These are phyloP conservation scores for Perithous albicinctus DNA, from an alignment of 2,888 invertebrate species.

Conservation along the genomic window DNA sequence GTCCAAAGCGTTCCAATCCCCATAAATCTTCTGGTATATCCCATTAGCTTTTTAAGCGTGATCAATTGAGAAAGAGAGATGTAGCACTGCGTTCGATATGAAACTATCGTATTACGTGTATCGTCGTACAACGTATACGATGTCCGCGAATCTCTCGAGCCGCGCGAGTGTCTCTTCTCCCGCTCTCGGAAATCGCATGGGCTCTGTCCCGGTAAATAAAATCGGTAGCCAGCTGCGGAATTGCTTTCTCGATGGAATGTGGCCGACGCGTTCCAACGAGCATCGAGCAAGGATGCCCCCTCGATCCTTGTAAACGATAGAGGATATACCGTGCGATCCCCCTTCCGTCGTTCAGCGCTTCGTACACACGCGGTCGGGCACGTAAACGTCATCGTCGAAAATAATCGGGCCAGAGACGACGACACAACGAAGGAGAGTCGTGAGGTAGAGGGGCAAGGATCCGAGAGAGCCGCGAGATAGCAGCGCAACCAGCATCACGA, in stretches of 20 bases:
- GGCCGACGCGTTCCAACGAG: conserved; percentile 63
- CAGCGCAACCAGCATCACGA: background rate
- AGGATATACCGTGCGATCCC: background rate
- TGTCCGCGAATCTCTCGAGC: background rate
- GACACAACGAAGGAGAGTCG: conserved; percentile 38
- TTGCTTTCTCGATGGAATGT: conserved; percentile 70
- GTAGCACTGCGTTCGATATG: too few relatives aligned
- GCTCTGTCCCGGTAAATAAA: conserved; percentile 4
- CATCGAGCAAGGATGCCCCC: conserved; percentile 60
- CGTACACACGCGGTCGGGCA: conserved; percentile 63
- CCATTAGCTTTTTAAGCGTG: too few relatives aligned
- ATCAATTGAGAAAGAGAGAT: too few relatives aligned
- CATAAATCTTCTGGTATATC: too few relatives aligned
- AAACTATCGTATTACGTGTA: conserved; percentile 2
- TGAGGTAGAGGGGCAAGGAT: background rate
- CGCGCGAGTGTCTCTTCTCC: conserved; percentile 30
- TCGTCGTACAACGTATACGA: background rate
- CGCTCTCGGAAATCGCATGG: background rate
- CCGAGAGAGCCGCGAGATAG: background rate
- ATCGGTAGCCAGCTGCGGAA: conserved; percentile 61
- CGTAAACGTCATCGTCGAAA: conserved; percentile 81
- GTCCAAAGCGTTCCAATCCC: too few relatives aligned
- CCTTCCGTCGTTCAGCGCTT: conserved; percentile 8
- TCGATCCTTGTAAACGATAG: conserved; percentile 10
- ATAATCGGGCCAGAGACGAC: conserved; percentile 77